These are phyloP conservation scores for Poeciliopsis presidionis DNA, from an alignment of 2,797 vertebrate genomes.

Conservation along the genomic window DNA sequence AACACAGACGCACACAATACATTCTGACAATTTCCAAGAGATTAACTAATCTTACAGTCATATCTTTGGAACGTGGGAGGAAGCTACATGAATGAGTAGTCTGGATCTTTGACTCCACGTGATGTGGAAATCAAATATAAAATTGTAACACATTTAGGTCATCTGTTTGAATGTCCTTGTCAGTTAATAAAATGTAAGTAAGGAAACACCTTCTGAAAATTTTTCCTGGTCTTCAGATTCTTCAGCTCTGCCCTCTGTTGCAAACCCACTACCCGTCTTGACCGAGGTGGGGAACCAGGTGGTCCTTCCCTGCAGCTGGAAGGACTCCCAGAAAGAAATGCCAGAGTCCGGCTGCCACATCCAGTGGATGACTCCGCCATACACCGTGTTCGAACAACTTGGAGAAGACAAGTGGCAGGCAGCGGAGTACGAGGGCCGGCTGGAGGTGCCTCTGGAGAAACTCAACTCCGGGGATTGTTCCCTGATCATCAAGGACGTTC, in stretches of 20 bases:
- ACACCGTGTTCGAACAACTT: conserved; percentile 59
- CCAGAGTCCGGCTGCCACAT: conserved; percentile 36
- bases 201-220: neutral
- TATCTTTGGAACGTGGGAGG: neutral
- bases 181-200: neutral
- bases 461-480: conserved; percentile 75
- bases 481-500: conserved; percentile 69
- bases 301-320: conserved; percentile 72
- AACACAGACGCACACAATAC: no score
- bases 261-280: neutral
- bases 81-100: neutral
- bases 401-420: conserved; percentile 54
- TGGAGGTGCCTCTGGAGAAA: conserved; percentile 37
- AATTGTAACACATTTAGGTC: neutral
- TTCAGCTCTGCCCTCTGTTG: conserved; percentile 21
- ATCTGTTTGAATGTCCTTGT: neutral
- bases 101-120: neutral
- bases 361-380: conserved; percentile 52
- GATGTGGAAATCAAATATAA: neutral
- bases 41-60: no score
- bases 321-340: neutral
- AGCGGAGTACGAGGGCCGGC: conserved; percentile 46
- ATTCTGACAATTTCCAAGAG: no score
- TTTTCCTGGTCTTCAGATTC: conserved; percentile 48
- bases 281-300: conserved; percentile 56